A percentile compares a stretch with the other conserved stretches of the same genome.
Conservation (phyloP, 1,140 invertebrate species). For the Neelides sp. region DNA sequence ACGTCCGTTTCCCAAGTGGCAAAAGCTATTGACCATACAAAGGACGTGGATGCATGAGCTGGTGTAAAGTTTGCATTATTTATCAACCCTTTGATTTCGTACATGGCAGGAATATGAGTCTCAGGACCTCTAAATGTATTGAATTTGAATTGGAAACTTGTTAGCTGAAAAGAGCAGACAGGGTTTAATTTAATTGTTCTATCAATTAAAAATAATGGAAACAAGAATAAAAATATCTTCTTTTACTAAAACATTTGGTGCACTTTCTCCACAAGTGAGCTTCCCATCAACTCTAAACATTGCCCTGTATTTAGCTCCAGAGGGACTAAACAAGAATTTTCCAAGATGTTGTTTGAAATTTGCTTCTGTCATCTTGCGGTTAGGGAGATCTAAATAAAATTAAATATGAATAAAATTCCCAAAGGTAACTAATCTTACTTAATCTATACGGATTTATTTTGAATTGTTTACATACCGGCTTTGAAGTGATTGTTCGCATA, state of each 20-base stretch:
- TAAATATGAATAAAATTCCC: constrained; percentile 22
- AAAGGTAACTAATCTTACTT: background rate
- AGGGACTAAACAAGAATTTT: constrained; percentile 54
- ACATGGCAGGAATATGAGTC: constrained; percentile 62
- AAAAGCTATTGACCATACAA: constrained; percentile 56
- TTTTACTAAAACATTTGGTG: constrained; percentile 43
- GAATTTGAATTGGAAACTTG: constrained; percentile 50
- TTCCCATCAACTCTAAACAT: constrained; percentile 51
- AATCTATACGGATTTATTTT: constrained; percentile 32
- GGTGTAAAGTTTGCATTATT: constrained; percentile 43
- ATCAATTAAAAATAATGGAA: background rate
- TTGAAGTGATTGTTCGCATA: constrained; percentile 43
- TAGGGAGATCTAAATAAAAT: constrained; percentile 38
- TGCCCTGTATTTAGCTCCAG: constrained; percentile 51
- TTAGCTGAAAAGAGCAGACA: constrained; percentile 36
- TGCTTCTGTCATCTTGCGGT: constrained; percentile 37
- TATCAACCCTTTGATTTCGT: constrained; percentile 45
- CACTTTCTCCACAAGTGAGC: constrained; percentile 46
- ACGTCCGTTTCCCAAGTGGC: constrained; percentile 65
- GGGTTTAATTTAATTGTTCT: constrained; percentile 1
- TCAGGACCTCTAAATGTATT: constrained; percentile 45
- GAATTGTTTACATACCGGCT: constrained; percentile 34
- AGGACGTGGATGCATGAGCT: constrained; percentile 44
- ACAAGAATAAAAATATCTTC: constrained; percentile 1
- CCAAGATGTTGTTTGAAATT: constrained; percentile 50